Conservation (phyloP, 2,888 invertebrate genomes). For the Caenorhabditis wallacei region DNA sequence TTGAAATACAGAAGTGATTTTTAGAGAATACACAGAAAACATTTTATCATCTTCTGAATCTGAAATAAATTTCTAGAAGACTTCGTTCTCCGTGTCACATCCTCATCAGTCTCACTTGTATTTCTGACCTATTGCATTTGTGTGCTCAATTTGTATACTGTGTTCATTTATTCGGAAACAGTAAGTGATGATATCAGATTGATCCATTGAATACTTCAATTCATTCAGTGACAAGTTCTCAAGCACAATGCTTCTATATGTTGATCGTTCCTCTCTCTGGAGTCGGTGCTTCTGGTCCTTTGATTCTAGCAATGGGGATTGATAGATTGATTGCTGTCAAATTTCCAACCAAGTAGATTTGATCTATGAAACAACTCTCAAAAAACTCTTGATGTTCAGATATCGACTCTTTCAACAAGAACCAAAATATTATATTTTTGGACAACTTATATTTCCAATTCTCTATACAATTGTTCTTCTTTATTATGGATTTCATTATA, state of each 20-base stretch:
- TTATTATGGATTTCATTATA: conserved; percentile 27
- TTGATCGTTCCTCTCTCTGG: conserved; percentile 60
- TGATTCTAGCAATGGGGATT: conserved; percentile 64
- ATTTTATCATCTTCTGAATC: too few relatives aligned
- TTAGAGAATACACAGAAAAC: background rate
- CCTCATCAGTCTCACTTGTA: conserved; percentile 61
- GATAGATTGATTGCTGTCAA: conserved; percentile 67
- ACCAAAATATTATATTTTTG: conserved; percentile 44
- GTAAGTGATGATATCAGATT: conserved; percentile 1
- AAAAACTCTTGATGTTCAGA: too few relatives aligned
- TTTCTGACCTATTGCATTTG: conserved; percentile 61
- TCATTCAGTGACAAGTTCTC: conserved; percentile 55
- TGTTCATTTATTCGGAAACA: conserved; percentile 58
- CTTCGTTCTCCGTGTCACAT: conserved; percentile 68
- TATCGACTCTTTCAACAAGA: conserved; percentile 64
- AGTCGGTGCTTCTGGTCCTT: conserved; percentile 56
- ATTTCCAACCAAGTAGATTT: conserved; percentile 58
- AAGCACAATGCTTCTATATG: conserved; percentile 63
- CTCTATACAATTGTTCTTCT: conserved; percentile 50
- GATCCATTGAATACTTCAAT: background rate
- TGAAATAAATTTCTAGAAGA: conserved; percentile 39
- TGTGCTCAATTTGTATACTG: conserved; percentile 65
- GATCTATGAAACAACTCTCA: too few relatives aligned
- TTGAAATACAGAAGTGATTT: background rate
- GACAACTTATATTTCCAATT: conserved; percentile 56